Percentiles rank a stretch among this genome's conserved stretches.
These are phyloP conservation scores for Pelodiscus sinensis DNA, from an alignment of 2,113 vertebrate genomes.

Conservation along the genomic window DNA sequence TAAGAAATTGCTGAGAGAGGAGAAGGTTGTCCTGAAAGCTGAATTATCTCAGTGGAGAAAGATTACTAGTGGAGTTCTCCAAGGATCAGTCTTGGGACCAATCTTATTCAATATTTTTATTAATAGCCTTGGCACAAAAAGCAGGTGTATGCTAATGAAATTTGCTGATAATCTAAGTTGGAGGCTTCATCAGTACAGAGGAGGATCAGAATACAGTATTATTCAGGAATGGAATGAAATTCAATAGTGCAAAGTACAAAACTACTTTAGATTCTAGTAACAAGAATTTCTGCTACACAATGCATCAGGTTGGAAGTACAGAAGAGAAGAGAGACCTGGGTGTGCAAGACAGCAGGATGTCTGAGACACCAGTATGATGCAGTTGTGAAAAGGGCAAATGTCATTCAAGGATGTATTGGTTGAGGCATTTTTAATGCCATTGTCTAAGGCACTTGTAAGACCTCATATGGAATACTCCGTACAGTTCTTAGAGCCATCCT, in stretches of 20 bases:
- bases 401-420: not conserved
- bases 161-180: not conserved
- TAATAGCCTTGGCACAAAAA: not conserved
- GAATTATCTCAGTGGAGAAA: not conserved
- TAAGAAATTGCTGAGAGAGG: not conserved
- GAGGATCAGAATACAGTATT: not conserved
- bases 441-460: not conserved
- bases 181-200: not conserved
- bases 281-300: not conserved
- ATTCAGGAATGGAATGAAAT: not conserved
- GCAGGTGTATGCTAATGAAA: not conserved
- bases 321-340: not conserved
- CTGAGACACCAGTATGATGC: not conserved
- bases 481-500: not conserved
- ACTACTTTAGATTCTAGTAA: not conserved
- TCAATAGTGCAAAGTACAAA: not conserved
- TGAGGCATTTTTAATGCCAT: not conserved
- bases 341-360: not conserved
- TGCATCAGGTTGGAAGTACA: not conserved
- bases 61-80: not conserved
- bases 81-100: not conserved
- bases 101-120: not conserved
- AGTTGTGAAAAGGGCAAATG: not conserved
- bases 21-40: not conserved
- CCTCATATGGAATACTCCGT: not conserved